Base-by-base conservation (phyloP, 2,113 vertebrate species). In the Anolis carolinensis region DNA sequence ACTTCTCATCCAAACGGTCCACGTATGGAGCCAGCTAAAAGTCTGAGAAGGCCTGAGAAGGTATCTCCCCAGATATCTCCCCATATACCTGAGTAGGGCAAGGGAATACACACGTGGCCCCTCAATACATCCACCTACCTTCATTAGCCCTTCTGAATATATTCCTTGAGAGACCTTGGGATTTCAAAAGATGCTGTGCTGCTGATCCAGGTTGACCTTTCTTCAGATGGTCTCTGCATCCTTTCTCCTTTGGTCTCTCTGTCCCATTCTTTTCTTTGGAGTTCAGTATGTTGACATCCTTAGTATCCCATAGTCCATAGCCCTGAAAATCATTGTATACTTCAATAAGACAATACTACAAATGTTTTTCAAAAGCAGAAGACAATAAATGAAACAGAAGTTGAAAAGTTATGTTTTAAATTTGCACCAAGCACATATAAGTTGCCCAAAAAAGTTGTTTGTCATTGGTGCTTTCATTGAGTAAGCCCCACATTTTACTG, bases 221-320 rank as follows among this genome's bases (percentile, higher is more conserved):
- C 6, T 94, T 94, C 5, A 3, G 14, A 4, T 73, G 73, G 8
- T 72, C 88, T 30, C 87, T 80, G 8, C 62, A 23, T 11, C 50
- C 48, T 72, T 79, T 80, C 82, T 94, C 95, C 92, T 95, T 96
- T 63, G 95, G 94, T 20, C 93, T 95, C 87, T 95, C 96, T 87
- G 78, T 95, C 91, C 96, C 95, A 59, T 94, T 87, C 81, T 96
- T 96, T 90, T 97, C 96, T 75, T 97, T 94, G 68, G 96, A 95
- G 83, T 96, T 95, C 0, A 95, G 95, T 95, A 96, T 95, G 89
- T 95, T 95, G 14, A 96, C 93, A 32, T 96, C 95, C 39, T 94
- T 96, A 91, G 96, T 95, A 94, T 97, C 97, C 97, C 97, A 97
- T 34, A 97, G 95, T 23, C 97, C 97, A 6, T 97, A 95, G 82